A percentile compares a stretch with the other conserved stretches of the same genome.
Conservation (phyloP, 2,797 vertebrate species). For the Sandelia bainsii region DNA sequence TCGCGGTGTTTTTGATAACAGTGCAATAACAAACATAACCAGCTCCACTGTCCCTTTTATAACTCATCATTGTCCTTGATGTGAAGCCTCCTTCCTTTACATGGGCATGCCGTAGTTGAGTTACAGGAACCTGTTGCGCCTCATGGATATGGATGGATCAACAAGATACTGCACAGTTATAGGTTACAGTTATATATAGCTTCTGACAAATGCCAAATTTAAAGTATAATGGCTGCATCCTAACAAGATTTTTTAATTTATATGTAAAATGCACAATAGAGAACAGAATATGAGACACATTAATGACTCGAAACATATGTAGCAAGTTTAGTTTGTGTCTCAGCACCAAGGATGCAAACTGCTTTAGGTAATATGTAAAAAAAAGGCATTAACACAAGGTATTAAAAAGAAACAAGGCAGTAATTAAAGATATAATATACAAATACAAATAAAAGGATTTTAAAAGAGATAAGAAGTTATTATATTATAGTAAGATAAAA, state of each 20-base stretch:
- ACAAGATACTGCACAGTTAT: conserved; percentile 35
- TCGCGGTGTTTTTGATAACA: neutral
- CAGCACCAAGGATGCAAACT: too few relatives aligned
- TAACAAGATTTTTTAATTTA: neutral
- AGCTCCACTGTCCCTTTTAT: conserved; percentile 52
- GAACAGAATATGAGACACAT: neutral
- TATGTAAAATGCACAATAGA: too few relatives aligned
- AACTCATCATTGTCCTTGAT: conserved; percentile 56
- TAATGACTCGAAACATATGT: too few relatives aligned
- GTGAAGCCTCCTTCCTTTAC: conserved; percentile 47
- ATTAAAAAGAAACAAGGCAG: neutral
- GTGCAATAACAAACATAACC: conserved; percentile 2
- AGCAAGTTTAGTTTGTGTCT: too few relatives aligned
- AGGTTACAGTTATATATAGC: conserved; percentile 33
- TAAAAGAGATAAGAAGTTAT: too few relatives aligned
- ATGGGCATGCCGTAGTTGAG: conserved; percentile 48
- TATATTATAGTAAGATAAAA: neutral
- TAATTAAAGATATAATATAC: too few relatives aligned
- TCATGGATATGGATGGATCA: conserved; percentile 33
- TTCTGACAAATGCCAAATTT: conserved; percentile 2
- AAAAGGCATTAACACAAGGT: neutral
- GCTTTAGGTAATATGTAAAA: too few relatives aligned
- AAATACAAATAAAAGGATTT: neutral
- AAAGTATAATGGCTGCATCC: neutral
- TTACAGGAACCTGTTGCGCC: conserved; percentile 49